Conservation (phyloP, 2,888 invertebrate species). For the Cataglyphis livida region DNA sequence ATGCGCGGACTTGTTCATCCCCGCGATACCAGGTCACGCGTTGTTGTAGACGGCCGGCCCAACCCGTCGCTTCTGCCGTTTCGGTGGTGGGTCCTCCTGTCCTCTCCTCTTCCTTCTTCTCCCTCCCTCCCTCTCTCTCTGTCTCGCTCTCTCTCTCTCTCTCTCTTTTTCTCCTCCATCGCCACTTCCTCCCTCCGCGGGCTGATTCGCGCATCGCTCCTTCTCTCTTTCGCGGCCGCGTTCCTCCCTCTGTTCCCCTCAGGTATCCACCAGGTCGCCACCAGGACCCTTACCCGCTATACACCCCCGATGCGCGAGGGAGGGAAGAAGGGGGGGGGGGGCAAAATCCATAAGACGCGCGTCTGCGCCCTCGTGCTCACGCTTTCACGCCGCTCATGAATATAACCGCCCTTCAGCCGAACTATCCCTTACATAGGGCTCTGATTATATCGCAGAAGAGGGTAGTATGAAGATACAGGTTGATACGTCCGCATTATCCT, state of each 20-base stretch:
- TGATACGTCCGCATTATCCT: not conserved
- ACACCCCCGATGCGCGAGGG: slow-evolving; percentile 36
- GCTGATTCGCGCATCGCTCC: slow-evolving; percentile 53
- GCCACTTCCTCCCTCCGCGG: slow-evolving; percentile 52
- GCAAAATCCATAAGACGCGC: slow-evolving; percentile 85
- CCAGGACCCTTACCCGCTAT: slow-evolving; percentile 33
- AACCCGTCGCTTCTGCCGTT: slow-evolving; percentile 75
- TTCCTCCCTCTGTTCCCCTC: slow-evolving; percentile 10
- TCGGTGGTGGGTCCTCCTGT: slow-evolving; percentile 63
- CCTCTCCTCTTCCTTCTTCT: slow-evolving; percentile 34
- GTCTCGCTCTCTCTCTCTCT: slow-evolving; percentile 32
- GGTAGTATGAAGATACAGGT: not conserved
- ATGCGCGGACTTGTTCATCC: slow-evolving; percentile 68
- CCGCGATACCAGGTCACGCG: slow-evolving; percentile 62
- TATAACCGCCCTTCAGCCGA: slow-evolving; percentile 32
- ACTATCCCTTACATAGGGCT: not conserved
- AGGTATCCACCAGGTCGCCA: not conserved
- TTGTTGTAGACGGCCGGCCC: slow-evolving; percentile 72
- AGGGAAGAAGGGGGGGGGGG: not conserved
- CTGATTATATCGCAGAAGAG: not conserved
- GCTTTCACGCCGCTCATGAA: not conserved
- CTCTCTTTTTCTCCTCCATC: slow-evolving; percentile 42
- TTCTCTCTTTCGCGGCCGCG: slow-evolving; percentile 59
- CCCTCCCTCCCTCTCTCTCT: slow-evolving; percentile 41
- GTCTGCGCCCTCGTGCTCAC: slow-evolving; percentile 79